Base-by-base conservation (phyloP, 2,797 vertebrate species). In the Pangasius mekongensis region DNA sequence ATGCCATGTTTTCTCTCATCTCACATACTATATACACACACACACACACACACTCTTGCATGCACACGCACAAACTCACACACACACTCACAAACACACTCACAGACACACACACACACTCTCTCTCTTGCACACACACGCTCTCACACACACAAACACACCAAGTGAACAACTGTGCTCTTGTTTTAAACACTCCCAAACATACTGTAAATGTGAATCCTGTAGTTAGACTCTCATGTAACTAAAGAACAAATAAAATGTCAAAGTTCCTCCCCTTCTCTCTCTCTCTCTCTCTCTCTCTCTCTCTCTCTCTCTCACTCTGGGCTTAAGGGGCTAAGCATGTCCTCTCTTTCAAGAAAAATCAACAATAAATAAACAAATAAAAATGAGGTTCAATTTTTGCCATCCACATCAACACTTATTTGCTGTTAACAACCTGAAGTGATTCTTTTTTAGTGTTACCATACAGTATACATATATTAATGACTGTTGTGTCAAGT, bases 111-210 rank as follows among this genome's bases (percentile, higher is more conserved):
- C 43, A 66, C 74, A 78, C 85, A 11, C 62, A 30, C 56, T 43
- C 43, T 43, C 43, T 39, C 39, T 43, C 43, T 43, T 7, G 6
- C 6, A 73, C 64, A 76, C 33, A 56, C 67, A 20, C 10, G 43
- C 66, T 47, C 82, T 84, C 76, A 87, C 76, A 74, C 30, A 74
- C 2, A 52, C 60, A 89, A 69, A 66, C 84, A 74, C 60, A 74
- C 69, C 58, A 33, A 83, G 76, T 58, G 66, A 67, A 89, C 9
- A 62, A 71, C 58, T 78, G 39, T 43, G 47, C 78, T 77, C 30
- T 83, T 62, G 52, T 76, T 67, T 85, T 58, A 33, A 58, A 80
- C n/a, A 22, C 1, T 54, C 54, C 30, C 18, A 58, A 80, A 11
- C 33, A 60, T 13, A 36, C 0, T 82, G 78, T 43, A 60, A 82